Conservation (phyloP, 2,797 vertebrate species). For the Cephalopachus bancanus region DNA sequence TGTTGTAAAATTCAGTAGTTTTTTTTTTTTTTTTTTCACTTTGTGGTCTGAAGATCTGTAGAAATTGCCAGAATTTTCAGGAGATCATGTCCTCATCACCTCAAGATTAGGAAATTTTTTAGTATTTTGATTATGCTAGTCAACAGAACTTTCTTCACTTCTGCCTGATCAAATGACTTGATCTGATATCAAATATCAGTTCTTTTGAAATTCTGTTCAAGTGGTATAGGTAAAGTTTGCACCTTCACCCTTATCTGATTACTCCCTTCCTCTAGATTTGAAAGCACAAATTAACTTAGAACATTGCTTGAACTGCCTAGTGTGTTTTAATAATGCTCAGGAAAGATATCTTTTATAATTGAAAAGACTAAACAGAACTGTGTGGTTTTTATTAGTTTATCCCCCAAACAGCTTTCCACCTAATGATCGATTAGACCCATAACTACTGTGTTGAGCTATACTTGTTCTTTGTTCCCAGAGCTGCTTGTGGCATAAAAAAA, state of each 20-base stretch:
- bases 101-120: background rate
- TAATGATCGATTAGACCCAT: background rate
- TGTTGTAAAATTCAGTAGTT: background rate
- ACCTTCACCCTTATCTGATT: background rate
- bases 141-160: background rate
- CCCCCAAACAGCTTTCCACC: background rate
- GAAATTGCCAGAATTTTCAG: background rate
- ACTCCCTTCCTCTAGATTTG: background rate
- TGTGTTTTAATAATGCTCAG: no score
- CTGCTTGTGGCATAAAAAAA: background rate
- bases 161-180: background rate
- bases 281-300: background rate
- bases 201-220: background rate
- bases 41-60: background rate
- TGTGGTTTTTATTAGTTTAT: constrained; percentile 21
- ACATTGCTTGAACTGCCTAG: background rate
- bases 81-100: background rate
- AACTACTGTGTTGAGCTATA: background rate
- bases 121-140: background rate
- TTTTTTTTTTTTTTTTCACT: background rate
- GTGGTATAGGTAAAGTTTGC: background rate
- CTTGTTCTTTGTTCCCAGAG: constrained; percentile 22
- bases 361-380: constrained; percentile 23
- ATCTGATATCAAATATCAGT: background rate
- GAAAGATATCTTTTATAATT: background rate